Conservation (phyloP, 2,113 vertebrate species). For the Gasterosteus nipponicus region DNA sequence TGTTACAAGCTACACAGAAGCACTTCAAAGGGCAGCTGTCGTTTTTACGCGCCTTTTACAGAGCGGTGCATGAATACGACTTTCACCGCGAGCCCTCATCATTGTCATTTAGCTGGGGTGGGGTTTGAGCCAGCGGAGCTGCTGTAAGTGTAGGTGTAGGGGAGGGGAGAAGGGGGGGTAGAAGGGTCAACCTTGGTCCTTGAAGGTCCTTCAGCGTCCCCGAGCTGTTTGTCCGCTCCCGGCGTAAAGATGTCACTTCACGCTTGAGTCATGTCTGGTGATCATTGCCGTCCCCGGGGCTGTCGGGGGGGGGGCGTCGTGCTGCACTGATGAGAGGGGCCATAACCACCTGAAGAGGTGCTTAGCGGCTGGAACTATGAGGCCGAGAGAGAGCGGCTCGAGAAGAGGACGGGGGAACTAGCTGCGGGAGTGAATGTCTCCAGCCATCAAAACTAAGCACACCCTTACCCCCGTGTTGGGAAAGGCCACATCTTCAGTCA, state of each 20-base stretch:
- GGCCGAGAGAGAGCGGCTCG: constrained; percentile 32
- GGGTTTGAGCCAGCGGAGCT: not conserved
- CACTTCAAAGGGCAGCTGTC: constrained; percentile 71
- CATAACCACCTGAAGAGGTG: constrained; percentile 54
- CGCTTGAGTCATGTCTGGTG: constrained; percentile 49
- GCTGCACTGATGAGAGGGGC: constrained; percentile 47
- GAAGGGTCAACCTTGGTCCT: constrained; percentile 73
- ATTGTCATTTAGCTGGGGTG: constrained; percentile 53
- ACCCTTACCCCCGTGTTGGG: constrained; percentile 30
- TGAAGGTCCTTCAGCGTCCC: constrained; percentile 65
- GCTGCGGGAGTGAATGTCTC: constrained; percentile 19
- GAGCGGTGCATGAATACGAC: constrained; percentile 36
- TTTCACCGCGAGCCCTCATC: constrained; percentile 64
- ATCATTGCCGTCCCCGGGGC: constrained; percentile 29
- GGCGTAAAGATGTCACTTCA: constrained; percentile 44
- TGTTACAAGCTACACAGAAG: constrained; percentile 52
- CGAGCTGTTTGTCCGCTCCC: constrained; percentile 71
- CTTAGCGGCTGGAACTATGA: constrained; percentile 41
- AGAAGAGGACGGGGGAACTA: constrained; percentile 29
- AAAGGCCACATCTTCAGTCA: constrained; percentile 5
- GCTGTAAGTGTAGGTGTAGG: not conserved
- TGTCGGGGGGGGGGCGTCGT: not conserved
- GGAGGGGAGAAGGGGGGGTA: not conserved
- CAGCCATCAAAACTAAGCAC: constrained; percentile 50
- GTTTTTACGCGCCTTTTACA: constrained; percentile 63